Conservation (phyloP, 1,140 invertebrate species). For the Triops cancriformis region DNA sequence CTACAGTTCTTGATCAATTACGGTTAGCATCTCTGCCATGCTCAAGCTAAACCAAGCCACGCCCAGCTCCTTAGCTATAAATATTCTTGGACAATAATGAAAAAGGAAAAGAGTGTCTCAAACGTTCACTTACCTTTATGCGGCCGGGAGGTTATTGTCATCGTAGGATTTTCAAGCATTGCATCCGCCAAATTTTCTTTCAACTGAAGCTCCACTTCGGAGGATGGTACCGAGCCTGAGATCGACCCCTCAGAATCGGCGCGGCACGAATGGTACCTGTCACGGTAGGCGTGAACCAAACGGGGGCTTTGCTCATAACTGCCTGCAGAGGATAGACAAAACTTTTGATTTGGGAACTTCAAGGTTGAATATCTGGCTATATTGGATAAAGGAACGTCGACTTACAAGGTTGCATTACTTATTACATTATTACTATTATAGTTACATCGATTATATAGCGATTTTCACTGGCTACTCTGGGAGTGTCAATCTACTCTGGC, state of each 20-base stretch:
- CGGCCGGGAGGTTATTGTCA: conserved; percentile 38
- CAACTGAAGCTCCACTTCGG: conserved; percentile 60
- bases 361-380: no score
- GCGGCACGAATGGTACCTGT: conserved; percentile 38
- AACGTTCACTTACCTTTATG: conserved; percentile 48
- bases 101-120: conserved; percentile 15
- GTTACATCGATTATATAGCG: no score
- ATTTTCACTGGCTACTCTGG: no score
- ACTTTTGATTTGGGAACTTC: conserved; percentile 7
- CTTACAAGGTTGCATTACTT: no score
- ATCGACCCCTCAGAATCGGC: conserved; percentile 27
- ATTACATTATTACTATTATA: no score
- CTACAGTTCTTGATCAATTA: background rate
- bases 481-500: no score
- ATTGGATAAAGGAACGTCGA: no score
- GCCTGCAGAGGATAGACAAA: conserved; percentile 45
- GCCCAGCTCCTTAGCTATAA: background rate
- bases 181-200: conserved; percentile 87
- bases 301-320: conserved; percentile 84
- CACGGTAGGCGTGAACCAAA: conserved; percentile 62
- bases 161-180: conserved; percentile 71
- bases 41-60: background rate
- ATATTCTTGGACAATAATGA: conserved; percentile 23
- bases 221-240: conserved; percentile 19
- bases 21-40: background rate